Base-by-base conservation (phyloP, 1,140 invertebrate genomes). In the Dinoponera quadriceps region DNA sequence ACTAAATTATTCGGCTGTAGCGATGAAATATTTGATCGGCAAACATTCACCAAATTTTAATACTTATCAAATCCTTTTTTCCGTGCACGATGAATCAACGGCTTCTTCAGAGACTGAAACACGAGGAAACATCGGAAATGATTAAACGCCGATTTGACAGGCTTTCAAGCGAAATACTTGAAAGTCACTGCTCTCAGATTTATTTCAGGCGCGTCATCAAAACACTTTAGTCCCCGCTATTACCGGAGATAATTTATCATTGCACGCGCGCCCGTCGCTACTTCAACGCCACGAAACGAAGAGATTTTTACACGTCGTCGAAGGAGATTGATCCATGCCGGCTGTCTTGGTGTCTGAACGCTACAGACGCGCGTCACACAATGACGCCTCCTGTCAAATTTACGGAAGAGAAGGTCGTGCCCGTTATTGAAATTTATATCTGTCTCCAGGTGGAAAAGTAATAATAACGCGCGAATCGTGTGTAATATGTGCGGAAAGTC, bases 101-200 rank as follows among this genome's bases (percentile, higher is more conserved):
- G 20, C 13, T 16, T 20, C 22, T 20, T 33, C 16, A 22, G n/a
- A 29, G 22, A 44, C 38, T 44, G 20, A 27, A 22, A 29, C n/a
- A 55, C 66, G 29, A 4, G 22, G 16, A 27, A 16, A 29, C 22
- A 66, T 77, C 48, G 1, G 20, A 22, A 78, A 78, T 78, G 62
- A 78, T 68, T 78, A 78, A 68, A 78, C 55, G 68, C 55, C 66
- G 49, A 78, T 68, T 69, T 69, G 29, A 78, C 29, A 63, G 29
- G 62, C 60, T 68, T 44, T 57, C 49, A 38, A 44, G 20, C 3
- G 22, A 13, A 38, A 78, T 54, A 69, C 55, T 57, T 57, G 29
- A 68, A 44, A 69, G 63, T 78, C 75, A 78, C 55, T 29, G 29
- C 20, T 57, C 51, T 57, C 13, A 44, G 29, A 78, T 68, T 78